Evolutionary conservation across 1,140 invertebrate genomes (phyloP), one percentile per base, ranked within the genome.

Genomic region (Anoplophora glabripennis): DNA sequence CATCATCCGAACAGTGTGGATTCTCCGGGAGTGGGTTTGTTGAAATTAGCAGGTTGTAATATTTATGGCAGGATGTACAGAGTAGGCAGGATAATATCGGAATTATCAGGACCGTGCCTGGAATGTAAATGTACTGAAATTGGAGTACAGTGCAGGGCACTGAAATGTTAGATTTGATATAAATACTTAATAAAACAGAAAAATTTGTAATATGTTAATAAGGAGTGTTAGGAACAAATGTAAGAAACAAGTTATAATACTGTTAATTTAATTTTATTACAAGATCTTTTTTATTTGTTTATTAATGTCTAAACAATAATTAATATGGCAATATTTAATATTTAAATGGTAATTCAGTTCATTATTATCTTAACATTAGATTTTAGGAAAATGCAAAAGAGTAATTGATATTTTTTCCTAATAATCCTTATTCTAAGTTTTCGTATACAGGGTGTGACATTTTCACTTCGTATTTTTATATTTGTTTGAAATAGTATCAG

Each of bases 1-100:
- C 14, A 35, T 56, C 55, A 66, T 61, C 28, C 28, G 7, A n/a
- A 48, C 47, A 49, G 33, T 58, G 36, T 45, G 58, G 4, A 53
- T 63, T 58, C 49, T 0, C 44, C 49, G 2, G 78, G 78, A 5
- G 68, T 77, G 11, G 83, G 83, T 28, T 65, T 88, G 35, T 76
- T 93, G 15, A 92, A 92, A 73, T 72, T 94, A 59, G 89, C 89
- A 8, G 92, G 92, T 1, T 95, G 93, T 70, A 94, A 95, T 77
- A 94, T 95, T 65, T 94, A 94, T 70, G 92, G 93, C 2, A 83
- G 86, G 63, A 93, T 94, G 88, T 94, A 94, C 74, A 81, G 86
- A 4, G 87, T 94, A 1, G 90, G 89, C 4, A 81, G 85, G 70
- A 89, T 92, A 64, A 93, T 95, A 53, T 81, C 85, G 0, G 91